phyloP scores from a whole-genome alignment of 2,797 vertebrate species.

The Lophotriccus pileatus region DNA sequence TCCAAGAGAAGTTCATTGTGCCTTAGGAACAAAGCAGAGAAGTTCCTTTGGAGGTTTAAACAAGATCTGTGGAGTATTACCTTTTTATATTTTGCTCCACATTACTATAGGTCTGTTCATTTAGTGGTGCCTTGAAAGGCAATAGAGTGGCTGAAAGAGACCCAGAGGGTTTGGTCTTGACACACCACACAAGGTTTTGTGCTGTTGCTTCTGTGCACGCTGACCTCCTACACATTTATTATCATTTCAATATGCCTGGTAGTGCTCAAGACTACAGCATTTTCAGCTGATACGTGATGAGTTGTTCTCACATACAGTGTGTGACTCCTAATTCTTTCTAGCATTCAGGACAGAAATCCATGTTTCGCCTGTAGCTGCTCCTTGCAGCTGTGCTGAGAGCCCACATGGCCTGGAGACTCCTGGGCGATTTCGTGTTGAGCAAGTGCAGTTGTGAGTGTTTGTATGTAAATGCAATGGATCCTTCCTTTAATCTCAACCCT shows the following conservation, averaged over 20 bases:
- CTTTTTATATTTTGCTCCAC: background rate
- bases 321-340: background rate
- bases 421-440: background rate
- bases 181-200: background rate
- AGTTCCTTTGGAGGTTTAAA: background rate
- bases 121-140: background rate
- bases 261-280: background rate
- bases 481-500: background rate
- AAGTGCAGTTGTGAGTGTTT: background rate
- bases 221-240: background rate
- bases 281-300: background rate
- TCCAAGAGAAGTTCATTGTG: background rate
- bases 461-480: background rate
- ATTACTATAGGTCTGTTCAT: background rate
- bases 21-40: background rate
- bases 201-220: background rate
- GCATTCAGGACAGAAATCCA: accelerated
- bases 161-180: background rate
- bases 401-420: background rate
- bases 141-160: background rate
- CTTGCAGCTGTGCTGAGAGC: background rate
- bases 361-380: background rate
- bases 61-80: background rate
- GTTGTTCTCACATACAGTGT: background rate
- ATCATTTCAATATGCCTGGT: background rate